phyloP scores from a whole-genome alignment of 2,888 invertebrate genomes.

The Cyaniris semiargus region DNA sequence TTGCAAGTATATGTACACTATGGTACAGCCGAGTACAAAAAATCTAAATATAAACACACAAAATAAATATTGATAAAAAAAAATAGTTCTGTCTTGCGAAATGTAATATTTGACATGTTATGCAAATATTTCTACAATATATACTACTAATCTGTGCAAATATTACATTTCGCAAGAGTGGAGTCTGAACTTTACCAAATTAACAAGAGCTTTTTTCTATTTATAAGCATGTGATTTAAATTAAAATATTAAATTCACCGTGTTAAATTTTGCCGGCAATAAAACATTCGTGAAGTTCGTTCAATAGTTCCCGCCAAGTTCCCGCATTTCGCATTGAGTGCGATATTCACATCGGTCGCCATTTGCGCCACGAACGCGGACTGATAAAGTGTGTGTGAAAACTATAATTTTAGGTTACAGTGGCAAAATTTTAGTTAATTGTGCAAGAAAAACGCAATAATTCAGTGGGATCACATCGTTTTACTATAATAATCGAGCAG shows the following conservation, averaged over 20 bases:
- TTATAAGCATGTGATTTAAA: constrained; percentile 58
- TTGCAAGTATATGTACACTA: no score
- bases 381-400: constrained; percentile 58
- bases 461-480: constrained; percentile 46
- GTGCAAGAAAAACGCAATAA: constrained; percentile 57
- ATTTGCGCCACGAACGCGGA: constrained; percentile 75
- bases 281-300: constrained; percentile 59
- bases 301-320: constrained; percentile 43
- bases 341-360: constrained; percentile 72
- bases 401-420: constrained; percentile 71
- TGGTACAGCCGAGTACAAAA: no score
- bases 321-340: constrained; percentile 43
- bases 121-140: no score
- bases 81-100: no score
- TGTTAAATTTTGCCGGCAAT: constrained; percentile 53
- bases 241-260: constrained; percentile 39
- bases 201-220: constrained; percentile 75
- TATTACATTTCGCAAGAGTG: no score
- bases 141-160: no score
- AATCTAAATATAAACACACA: no score
- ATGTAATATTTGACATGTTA: no score
- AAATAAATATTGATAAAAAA: no score
- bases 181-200: constrained; percentile 72
- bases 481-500: constrained; percentile 47
- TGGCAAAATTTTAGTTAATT: constrained; percentile 55